phyloP scores from a whole-genome alignment of 1,140 invertebrate genomes.

The Nasonia longicornis region DNA sequence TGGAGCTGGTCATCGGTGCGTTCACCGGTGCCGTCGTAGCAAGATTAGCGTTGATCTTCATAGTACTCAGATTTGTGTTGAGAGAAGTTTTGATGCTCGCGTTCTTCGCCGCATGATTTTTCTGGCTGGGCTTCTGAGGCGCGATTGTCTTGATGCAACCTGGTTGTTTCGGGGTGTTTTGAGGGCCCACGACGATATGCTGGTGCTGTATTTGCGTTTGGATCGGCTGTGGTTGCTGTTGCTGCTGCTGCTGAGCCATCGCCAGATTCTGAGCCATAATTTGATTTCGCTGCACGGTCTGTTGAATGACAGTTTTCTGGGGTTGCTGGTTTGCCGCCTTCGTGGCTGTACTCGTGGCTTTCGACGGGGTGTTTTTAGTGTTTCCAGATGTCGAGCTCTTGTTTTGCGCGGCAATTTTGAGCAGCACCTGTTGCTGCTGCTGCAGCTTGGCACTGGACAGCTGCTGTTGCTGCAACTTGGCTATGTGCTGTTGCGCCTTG shows the following conservation, averaged over 20 bases:
- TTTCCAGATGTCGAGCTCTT: not conserved
- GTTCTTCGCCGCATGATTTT: constrained; percentile 58
- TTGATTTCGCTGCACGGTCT: constrained; percentile 52
- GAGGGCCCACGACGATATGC: constrained; percentile 19
- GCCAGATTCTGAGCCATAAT: constrained; percentile 49
- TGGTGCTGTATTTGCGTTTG: constrained; percentile 53
- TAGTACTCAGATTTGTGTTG: constrained; percentile 56
- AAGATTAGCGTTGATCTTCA: constrained; percentile 47
- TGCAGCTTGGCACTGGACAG: not conserved
- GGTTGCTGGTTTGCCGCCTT: constrained; percentile 46
- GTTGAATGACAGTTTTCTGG: constrained; percentile 51
- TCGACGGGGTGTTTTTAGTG: not conserved
- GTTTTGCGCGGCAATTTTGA: not conserved
- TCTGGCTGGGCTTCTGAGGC: constrained; percentile 58
- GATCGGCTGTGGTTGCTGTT: constrained; percentile 47
- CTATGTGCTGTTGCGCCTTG: too few species aligned
- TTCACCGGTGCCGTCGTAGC: constrained; percentile 50
- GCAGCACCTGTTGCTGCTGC: constrained; percentile 22
- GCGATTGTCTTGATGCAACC: constrained; percentile 66
- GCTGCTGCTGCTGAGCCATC: constrained; percentile 51
- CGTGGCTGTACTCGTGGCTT: not conserved
- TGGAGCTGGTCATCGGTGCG: constrained; percentile 17
- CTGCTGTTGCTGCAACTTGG: not conserved
- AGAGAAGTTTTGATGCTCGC: constrained; percentile 57
- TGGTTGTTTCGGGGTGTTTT: constrained; percentile 46